Evolutionary conservation across 2,797 vertebrate species (phyloP).

Genomic region (Cryptoprocta ferox): DNA sequence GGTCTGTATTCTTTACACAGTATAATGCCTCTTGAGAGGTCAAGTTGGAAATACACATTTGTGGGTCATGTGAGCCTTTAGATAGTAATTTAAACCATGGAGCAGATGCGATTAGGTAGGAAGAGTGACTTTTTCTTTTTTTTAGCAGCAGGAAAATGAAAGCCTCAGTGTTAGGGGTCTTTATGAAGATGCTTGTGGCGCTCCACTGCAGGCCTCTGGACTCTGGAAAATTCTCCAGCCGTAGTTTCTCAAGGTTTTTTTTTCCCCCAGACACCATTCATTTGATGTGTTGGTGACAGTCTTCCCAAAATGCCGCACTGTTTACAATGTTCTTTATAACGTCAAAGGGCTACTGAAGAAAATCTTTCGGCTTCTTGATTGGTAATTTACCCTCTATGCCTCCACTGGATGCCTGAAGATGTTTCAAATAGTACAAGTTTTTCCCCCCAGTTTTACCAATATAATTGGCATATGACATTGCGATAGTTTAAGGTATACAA

Average conservation of each 20-base stretch:
- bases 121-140: not conserved
- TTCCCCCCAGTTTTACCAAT: not conserved
- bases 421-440: not conserved
- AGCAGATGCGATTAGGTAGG: not conserved
- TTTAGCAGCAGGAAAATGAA: not conserved
- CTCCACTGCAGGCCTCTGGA: not conserved
- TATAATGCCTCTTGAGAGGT: not conserved
- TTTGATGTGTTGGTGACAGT: not conserved
- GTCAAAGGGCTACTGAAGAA: not conserved
- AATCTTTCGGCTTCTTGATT: not conserved
- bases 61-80: not conserved
- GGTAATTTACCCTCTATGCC: not conserved
- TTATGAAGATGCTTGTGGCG: not conserved
- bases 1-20: not conserved
- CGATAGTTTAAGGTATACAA: not conserved
- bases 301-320: not conserved
- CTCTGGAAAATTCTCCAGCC: not conserved
- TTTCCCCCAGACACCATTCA: not conserved
- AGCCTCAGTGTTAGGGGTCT: not conserved
- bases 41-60: not conserved
- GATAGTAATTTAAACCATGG: not conserved
- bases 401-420: not conserved
- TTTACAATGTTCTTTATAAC: not conserved
- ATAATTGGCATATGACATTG: not conserved
- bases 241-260: not conserved